Base-by-base conservation (phyloP, 2,113 vertebrate genomes). In the Geococcyx californianus region DNA sequence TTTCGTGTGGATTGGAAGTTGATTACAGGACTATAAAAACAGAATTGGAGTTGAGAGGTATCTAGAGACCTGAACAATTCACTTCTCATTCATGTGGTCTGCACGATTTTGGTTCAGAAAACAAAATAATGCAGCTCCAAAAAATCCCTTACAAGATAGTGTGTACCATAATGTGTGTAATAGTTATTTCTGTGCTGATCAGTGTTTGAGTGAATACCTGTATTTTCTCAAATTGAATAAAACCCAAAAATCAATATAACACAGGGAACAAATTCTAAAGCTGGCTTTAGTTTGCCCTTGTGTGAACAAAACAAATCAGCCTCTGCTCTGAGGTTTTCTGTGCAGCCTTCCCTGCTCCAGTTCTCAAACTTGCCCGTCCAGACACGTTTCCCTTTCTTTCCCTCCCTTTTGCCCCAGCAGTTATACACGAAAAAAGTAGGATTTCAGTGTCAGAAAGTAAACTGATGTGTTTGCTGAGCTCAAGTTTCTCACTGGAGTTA, bases 11-110 rank as follows among this genome's bases (percentile, higher is more conserved):
- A 64, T 89, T 84, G 24, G 47, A 85, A 70, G 79, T 51, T 91
- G 75, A 90, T 91, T 94, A 45, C 38, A n/a, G 75, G 60, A 70
- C 42, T 24, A 18, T 83, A 73, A 83, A 85, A 31, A 16, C 42
- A 69, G 47, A 93, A 59, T 10, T 87, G 81, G 44, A 87, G 66
- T 33, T 69, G 54, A 79, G 69, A 83, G 54, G 51, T 79, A 68
- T n/a, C 67, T 80, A 74, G 67, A 94, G 59, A 73, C 76, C 67
- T 60, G 84, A 86, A 62, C 68, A 70, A 42, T 87, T 95, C 42
- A 51, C 56, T 78, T 93, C 79, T 88, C 76, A 66, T 90, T 91
- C 19, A 1, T 15, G 16, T 82, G 56, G 18, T 83, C 40, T 60
- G 55, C 40, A 47, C 72, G 33, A 11, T 54, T 21, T 58, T 26